A percentile compares a stretch with the other conserved stretches of the same genome.
phyloP scores from a whole-genome alignment of 2,113 vertebrate genomes.

The Dendropsophus ebraccatus region DNA sequence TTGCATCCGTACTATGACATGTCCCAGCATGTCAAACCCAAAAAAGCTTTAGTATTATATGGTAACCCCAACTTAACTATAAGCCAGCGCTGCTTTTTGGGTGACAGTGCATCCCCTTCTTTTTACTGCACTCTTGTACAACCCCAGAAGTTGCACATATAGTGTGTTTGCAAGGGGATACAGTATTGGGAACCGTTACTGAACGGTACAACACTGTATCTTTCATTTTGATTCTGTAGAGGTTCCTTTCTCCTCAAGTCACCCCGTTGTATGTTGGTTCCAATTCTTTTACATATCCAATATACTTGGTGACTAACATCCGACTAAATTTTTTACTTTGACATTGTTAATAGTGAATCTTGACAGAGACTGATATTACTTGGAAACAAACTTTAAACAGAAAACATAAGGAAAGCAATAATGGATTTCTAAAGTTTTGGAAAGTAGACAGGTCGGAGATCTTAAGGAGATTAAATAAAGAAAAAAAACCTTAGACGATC shows the following conservation, averaged over 20 bases:
- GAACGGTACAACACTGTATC: too few species aligned
- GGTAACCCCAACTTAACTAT: too few species aligned
- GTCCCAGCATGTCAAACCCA: too few species aligned
- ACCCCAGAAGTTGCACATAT: too few species aligned
- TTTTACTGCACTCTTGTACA: too few species aligned
- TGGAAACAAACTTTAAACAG: neutral
- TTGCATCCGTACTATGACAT: too few species aligned
- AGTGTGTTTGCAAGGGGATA: too few species aligned
- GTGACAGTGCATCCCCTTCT: too few species aligned
- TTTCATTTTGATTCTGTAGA: too few species aligned
- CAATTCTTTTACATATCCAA: neutral
- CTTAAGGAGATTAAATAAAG: neutral
- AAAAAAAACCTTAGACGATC: neutral
- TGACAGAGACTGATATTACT: neutral
- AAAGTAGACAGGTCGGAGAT: neutral
- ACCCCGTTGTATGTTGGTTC: neutral
- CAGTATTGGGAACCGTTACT: too few species aligned
- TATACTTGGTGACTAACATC: neutral
- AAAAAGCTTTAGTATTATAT: too few species aligned
- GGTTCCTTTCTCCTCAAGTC: neutral
- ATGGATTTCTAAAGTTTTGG: neutral
- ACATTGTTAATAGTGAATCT: neutral
- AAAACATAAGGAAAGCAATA: neutral
- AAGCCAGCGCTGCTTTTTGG: too few species aligned
- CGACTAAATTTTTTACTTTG: neutral